Evolutionary conservation across 64 coral and sea anemone species (phyloP).

Genomic region (Platygyra sinensis): DNA sequence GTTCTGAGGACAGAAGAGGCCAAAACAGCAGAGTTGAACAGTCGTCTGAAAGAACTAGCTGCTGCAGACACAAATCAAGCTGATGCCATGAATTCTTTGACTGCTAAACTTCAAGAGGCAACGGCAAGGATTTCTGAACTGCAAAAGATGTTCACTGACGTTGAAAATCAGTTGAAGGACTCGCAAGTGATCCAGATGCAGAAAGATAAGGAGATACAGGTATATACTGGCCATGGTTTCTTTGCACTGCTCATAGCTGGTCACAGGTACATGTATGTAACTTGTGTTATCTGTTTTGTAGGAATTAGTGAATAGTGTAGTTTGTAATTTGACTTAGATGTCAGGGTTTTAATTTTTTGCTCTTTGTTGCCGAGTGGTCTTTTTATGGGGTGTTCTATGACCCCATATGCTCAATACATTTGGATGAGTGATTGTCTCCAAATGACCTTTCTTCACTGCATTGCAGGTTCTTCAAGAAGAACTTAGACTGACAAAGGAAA

Average conservation of each 20-base stretch:
- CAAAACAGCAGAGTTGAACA: conserved; percentile 35
- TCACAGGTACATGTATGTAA: no score
- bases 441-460: not conserved
- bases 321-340: no score
- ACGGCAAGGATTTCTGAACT: conserved; percentile 72
- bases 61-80: conserved; percentile 36
- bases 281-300: no score
- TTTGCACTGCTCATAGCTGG: not conserved
- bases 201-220: conserved; percentile 84
- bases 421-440: not conserved
- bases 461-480: conserved; percentile 44
- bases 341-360: no score
- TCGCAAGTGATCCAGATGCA: conserved; percentile 47
- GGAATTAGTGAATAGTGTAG: no score
- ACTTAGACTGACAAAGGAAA: conserved; percentile 45
- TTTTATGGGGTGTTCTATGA: no score
- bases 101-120: conserved; percentile 71
- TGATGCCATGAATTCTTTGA: conserved; percentile 68
- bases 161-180: conserved; percentile 68
- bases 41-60: conserved; percentile 47
- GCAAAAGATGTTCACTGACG: conserved; percentile 47
- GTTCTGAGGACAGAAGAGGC: conserved; percentile 54
- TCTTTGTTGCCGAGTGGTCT: no score
- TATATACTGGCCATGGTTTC: not conserved
- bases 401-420: no score